Evolutionary conservation across 35 echinoderm and acorn worm genomes (phyloP), one percentile per base, ranked within the genome.

Genomic region (Acanthaster planci): DNA sequence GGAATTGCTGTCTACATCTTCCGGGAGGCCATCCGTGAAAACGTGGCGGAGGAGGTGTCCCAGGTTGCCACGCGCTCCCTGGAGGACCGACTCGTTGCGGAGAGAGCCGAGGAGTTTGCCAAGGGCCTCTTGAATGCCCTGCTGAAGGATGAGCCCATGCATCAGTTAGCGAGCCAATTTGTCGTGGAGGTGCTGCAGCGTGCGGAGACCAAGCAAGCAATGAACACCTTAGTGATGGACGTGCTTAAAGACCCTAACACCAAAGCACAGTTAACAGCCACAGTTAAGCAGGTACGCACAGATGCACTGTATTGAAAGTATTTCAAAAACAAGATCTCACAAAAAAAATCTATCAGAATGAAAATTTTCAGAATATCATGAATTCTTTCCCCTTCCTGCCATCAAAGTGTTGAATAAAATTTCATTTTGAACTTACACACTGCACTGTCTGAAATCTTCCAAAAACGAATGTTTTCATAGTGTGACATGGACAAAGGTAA

Each of bases 31-130:
- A 84, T 95, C 31, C 79, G 93, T 76, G 81, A 91, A 14, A 92
- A 95, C 76, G 93, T 92, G 39, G 93, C 81, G 23, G 93, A 84
- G 7, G 93, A 95, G 51, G 93, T 95, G 16, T 91, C 93, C 6
- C 89, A 95, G 19, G 93, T 95, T 38, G 93, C 93, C 9, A 78
- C 83, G 37, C 85, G 93, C 27, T 95, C 93, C 14, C 59, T 95
- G 47, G 93, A 92, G 19, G 89, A 95, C 81, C 84, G 91, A 40
- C 29, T 88, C 18, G 84, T 95, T 5, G 79, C 78, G 23, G 80
- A 67, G 0, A 95, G 92, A 68, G 93, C 80, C 0, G 93, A 95
- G 72, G 78, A 91, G 30, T 95, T 95, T 82, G 80, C 93, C 8
- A 95, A 92, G 80, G 80, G 84, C 77, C 85, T 95, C 10, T 82